Base-by-base conservation (phyloP, 2,797 vertebrate species). In the Vipera latastei region DNA sequence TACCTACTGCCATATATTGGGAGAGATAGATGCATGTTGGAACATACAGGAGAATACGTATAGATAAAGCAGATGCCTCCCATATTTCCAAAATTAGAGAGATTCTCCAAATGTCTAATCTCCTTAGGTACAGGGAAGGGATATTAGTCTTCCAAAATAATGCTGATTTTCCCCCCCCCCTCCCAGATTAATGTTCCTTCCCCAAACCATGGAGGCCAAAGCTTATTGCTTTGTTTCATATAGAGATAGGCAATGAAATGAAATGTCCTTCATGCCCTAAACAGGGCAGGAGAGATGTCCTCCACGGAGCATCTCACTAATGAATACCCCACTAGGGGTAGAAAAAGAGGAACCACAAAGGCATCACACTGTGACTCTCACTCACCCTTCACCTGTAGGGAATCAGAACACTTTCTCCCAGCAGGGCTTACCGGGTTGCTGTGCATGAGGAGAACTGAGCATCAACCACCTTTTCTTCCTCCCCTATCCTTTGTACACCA, bases 301-400 rank as follows among this genome's bases (percentile, higher is more conserved):
- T 44, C 92, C 63, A 60, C 12, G 2, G 56, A 16, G 11, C 48
- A 78, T 51, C 26, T 88, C 22, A 28, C 38, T 32, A 20, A 48
- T 28, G 59, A n/a, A 38, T 53, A 61, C 55, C 90, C 53, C 53
- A 44, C 61, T 73, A 73, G 89, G 38, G 61, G 38, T 44, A 28
- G 53, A 51, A 26, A 87, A 90, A 38, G 56, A 48, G 57, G 61
- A 91, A 20, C 26, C 85, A 57, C 48, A 88, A 91, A 44, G 44
- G 89, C 60, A 44, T 38, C 55, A 57, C 28, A 61, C 28, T 60
- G 16, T 26, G 60, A 38, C 22, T 60, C 57, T 8, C 32, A 3
- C 16, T 86, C 59, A 16, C 61, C 51, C 44, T 63, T 90, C 89
- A 87, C 92, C 89, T 93, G 92, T 55, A 78, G 25, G 51, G 63